These are phyloP conservation scores for Poeciliopsis turrubarensis DNA, from an alignment of 2,113 vertebrate genomes.

Conservation along the genomic window DNA sequence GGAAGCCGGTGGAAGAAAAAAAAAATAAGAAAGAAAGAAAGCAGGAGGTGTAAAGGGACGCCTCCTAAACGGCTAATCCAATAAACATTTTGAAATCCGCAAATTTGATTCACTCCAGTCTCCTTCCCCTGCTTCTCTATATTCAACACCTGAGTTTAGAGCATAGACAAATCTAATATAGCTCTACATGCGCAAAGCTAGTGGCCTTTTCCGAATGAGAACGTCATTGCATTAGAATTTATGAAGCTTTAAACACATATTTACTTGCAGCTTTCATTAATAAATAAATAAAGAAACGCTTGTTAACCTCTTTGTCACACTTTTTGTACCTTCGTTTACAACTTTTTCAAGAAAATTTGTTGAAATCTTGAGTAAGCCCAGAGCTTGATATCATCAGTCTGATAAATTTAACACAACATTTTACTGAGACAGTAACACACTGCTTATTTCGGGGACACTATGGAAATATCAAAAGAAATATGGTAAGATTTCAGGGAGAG, in stretches of 20 bases:
- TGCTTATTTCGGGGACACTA: too few species aligned
- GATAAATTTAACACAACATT: too few species aligned
- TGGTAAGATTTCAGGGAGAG: not conserved
- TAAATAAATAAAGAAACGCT: too few species aligned
- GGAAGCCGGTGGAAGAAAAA: not conserved
- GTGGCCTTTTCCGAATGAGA: not conserved
- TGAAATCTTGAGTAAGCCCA: too few species aligned
- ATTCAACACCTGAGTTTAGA: not conserved
- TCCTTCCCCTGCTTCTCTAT: not conserved
- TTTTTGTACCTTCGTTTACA: too few species aligned
- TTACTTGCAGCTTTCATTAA: too few species aligned
- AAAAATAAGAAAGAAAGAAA: too few species aligned
- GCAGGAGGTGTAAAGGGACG: not conserved
- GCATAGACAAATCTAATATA: not conserved
- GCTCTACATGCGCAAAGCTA: not conserved
- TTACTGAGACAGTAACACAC: not conserved
- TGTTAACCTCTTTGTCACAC: too few species aligned
- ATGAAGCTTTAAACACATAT: not conserved
- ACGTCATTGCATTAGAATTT: not conserved
- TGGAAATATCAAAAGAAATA: not conserved
- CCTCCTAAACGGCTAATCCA: slow-evolving; percentile 2
- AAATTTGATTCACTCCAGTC: slow-evolving; percentile 15
- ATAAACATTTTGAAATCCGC: not conserved
- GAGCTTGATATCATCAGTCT: too few species aligned
- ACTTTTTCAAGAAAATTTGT: too few species aligned